phyloP scores from a whole-genome alignment of 2,797 vertebrate genomes.

The Pantherophis alleghaniensis region DNA sequence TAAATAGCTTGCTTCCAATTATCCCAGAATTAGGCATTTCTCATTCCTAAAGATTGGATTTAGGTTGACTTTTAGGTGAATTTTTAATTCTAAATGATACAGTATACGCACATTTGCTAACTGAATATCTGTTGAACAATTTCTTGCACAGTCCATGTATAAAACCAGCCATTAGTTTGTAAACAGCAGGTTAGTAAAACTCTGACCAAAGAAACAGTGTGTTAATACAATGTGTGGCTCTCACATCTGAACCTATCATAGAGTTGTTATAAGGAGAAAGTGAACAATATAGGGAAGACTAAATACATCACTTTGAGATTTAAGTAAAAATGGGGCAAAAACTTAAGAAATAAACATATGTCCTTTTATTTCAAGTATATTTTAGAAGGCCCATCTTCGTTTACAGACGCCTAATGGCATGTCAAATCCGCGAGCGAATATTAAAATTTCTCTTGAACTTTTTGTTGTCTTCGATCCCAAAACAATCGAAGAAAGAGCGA shows the following conservation, averaged over 20 bases:
- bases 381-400: background rate
- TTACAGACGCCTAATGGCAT: background rate
- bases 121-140: background rate
- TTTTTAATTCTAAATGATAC: background rate
- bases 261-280: background rate
- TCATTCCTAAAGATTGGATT: background rate
- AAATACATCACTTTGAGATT: background rate
- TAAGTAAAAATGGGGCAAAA: background rate
- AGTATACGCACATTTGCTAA: background rate
- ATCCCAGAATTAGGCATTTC: background rate
- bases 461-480: slow-evolving; percentile 79
- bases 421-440: background rate
- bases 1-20: background rate
- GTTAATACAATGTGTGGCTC: background rate
- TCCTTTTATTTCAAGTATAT: background rate
- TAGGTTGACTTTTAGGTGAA: background rate
- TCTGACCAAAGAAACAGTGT: background rate
- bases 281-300: background rate
- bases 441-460: slow-evolving; percentile 74
- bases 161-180: background rate
- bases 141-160: background rate
- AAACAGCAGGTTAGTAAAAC: background rate
- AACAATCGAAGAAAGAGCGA: slow-evolving; percentile 42
- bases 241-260: background rate
- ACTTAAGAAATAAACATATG: background rate